Base-by-base conservation (phyloP, 2,113 vertebrate species). In the Murina feae region DNA sequence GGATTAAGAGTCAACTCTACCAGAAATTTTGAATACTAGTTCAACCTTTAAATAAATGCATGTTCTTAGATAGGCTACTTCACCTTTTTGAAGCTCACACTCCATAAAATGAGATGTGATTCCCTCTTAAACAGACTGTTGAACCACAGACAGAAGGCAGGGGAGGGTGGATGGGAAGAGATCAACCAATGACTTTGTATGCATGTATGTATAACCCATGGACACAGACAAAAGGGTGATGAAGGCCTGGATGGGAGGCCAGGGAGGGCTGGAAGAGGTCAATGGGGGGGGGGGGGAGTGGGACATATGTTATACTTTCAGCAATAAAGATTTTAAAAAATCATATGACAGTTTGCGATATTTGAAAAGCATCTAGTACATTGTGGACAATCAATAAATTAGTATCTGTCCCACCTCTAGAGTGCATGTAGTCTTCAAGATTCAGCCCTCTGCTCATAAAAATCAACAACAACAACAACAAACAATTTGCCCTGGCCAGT, bases 1-100 rank as follows among this genome's bases (percentile, higher is more conserved):
- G 16, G 14, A 17, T 93, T 93, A 71, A n/a, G 12, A 49, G 28
- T 65, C 68, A 84, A 94, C 79, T 12, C 53, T 89, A 79, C 8
- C 16, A 91, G n/a, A 66, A 96, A 79, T 16, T 81, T 94, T 86
- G 35, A 89, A 86, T 76, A 79, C 5, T 21, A 83, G 4, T 69
- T 91, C 21, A 35, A 88, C n/a, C 23, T 71, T 17, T 69, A 60
- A 60, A 80, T 84, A 72, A 92, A 60, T 72, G 17, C 9, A 74
- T 90, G 13, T 11, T 44, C 30, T 49, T 91, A 76, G 53, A 55
- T 55, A 55, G 39, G 21, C 69, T 91, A 83, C 3, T 84, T 95
- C 63, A 85, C 1, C 18, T 92, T 6, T 87, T 2, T 75, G 11
- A 72, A 35, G 12, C 9, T 32, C 49, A 37, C 17, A 75, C 80